A percentile compares a stretch with the other conserved stretches of the same genome.
These are phyloP conservation scores for Troides aeacus DNA, from an alignment of 2,888 invertebrate species.

Conservation along the genomic window DNA sequence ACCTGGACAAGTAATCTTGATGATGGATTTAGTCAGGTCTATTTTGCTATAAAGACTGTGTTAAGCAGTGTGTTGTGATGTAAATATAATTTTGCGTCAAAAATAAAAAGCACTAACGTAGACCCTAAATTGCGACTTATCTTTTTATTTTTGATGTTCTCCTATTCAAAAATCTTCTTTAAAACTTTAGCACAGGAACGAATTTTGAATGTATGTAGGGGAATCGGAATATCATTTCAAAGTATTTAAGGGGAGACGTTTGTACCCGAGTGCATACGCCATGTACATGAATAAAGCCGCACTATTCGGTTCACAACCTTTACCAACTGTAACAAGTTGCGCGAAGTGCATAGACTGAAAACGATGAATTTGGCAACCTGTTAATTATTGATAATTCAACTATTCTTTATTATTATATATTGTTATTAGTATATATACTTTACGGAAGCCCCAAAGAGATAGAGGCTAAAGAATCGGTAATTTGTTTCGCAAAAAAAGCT, in stretches of 20 bases:
- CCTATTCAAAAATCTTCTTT: slow-evolving; percentile 12
- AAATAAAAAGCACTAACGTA: slow-evolving; percentile 22
- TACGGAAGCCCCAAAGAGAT: slow-evolving; percentile 5
- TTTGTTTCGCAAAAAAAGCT: slow-evolving; percentile 30
- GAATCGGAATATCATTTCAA: slow-evolving; percentile 29
- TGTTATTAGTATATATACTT: not conserved
- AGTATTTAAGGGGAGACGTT: slow-evolving; percentile 31
- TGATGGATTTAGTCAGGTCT: no score
- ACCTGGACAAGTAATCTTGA: no score
- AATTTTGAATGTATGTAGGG: slow-evolving; percentile 4
- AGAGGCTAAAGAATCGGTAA: slow-evolving; percentile 3
- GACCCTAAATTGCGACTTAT: slow-evolving; percentile 28
- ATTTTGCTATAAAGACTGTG: no score
- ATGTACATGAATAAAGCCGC: slow-evolving; percentile 29
- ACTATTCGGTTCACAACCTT: slow-evolving; percentile 28
- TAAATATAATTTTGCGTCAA: not conserved
- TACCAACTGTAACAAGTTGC: slow-evolving; percentile 26
- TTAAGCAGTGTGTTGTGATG: not conserved
- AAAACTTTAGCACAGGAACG: not conserved
- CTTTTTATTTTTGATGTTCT: slow-evolving; percentile 21
- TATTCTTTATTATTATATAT: not conserved
- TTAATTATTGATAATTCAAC: not conserved
- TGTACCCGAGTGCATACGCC: slow-evolving; percentile 30
- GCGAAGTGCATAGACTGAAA: slow-evolving; percentile 13
- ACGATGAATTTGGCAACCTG: not conserved